A percentile compares a stretch with the other conserved stretches of the same genome.
phyloP scores from a whole-genome alignment of 2,888 invertebrate genomes.

The Agrochola circellaris region DNA sequence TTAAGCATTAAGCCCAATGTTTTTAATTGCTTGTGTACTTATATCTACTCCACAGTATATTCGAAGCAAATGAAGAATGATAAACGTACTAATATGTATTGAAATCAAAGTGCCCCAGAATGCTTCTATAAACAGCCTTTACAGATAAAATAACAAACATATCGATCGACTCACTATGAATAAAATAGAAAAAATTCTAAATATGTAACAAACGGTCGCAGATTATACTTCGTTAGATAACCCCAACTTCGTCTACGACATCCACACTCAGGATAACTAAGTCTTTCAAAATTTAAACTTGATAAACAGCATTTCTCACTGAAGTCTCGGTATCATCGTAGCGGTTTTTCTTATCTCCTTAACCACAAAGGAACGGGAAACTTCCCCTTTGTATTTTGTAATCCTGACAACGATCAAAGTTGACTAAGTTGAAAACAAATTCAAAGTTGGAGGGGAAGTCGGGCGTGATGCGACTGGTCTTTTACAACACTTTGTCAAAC shows the following conservation, averaged over 20 bases:
- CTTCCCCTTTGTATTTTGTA: conserved; percentile 67
- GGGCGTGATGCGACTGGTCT: conserved; percentile 62
- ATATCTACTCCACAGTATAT: not conserved
- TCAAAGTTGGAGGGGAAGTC: conserved; percentile 65
- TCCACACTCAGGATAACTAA: conserved; percentile 36
- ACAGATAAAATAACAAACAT: not conserved
- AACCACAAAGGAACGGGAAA: conserved; percentile 60
- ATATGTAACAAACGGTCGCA: conserved; percentile 14
- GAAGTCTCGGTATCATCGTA: conserved; percentile 57
- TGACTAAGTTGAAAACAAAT: conserved; percentile 70
- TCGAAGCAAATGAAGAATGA: not conserved
- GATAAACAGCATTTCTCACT: conserved; percentile 56
- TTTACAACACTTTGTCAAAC: conserved; percentile 62
- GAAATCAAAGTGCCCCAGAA: not conserved
- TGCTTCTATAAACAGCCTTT: not conserved
- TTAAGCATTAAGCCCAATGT: conserved; percentile 1
- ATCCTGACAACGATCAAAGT: conserved; percentile 69
- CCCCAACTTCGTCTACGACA: conserved; percentile 35
- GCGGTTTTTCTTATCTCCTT: conserved; percentile 65
- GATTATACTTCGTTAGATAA: conserved; percentile 31
- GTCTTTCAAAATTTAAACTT: conserved; percentile 64
- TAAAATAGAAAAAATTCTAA: conserved; percentile 1
- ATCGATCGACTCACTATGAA: not conserved
- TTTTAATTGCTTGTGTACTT: conserved; percentile 15
- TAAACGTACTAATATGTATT: not conserved